Evolutionary conservation across 2,888 invertebrate species (phyloP).

Genomic region (Drosophila mettleri): DNA sequence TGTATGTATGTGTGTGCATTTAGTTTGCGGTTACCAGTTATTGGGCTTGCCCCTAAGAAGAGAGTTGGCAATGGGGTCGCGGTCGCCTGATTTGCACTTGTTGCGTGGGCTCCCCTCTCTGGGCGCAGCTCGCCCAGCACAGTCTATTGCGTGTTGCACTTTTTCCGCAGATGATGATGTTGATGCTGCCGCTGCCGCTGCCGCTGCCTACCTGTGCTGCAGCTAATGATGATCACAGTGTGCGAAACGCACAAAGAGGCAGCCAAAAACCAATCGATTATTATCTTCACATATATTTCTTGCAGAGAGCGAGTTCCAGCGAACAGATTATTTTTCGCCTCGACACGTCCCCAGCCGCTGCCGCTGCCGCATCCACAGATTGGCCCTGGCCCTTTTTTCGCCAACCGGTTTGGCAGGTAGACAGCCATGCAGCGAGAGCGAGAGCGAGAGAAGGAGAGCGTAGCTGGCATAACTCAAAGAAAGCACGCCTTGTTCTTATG

Average conservation of each 20-base stretch:
- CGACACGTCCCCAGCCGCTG: conserved; percentile 60
- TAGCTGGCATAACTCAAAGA: conserved; percentile 14
- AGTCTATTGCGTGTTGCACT: conserved; percentile 50
- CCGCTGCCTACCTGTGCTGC: conserved; percentile 29
- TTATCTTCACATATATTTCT: conserved; percentile 69
- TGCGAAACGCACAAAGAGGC: conserved; percentile 72
- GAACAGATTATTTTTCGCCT: conserved; percentile 82
- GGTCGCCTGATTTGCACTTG: conserved; percentile 54
- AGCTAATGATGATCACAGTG: conserved; percentile 79
- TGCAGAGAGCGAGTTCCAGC: conserved; percentile 67
- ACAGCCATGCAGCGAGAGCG: neutral
- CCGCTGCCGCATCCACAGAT: conserved; percentile 49
- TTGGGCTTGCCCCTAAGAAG: conserved; percentile 21
- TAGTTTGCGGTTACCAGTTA: conserved; percentile 32
- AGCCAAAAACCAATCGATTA: conserved; percentile 82
- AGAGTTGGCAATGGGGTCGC: conserved; percentile 43
- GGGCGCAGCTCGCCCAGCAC: conserved; percentile 43
- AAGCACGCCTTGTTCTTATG: conserved; percentile 30
- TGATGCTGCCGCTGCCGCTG: conserved; percentile 4
- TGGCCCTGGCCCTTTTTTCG: conserved; percentile 60
- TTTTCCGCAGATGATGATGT: conserved; percentile 30
- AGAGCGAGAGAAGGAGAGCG: conserved; percentile 8
- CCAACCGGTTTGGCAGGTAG: conserved; percentile 79
- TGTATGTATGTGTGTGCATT: conserved; percentile 6
- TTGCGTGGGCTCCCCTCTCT: conserved; percentile 63